These are phyloP conservation scores for Cepaea hortensis DNA, from an alignment of 2,888 invertebrate genomes.

Conservation along the genomic window DNA sequence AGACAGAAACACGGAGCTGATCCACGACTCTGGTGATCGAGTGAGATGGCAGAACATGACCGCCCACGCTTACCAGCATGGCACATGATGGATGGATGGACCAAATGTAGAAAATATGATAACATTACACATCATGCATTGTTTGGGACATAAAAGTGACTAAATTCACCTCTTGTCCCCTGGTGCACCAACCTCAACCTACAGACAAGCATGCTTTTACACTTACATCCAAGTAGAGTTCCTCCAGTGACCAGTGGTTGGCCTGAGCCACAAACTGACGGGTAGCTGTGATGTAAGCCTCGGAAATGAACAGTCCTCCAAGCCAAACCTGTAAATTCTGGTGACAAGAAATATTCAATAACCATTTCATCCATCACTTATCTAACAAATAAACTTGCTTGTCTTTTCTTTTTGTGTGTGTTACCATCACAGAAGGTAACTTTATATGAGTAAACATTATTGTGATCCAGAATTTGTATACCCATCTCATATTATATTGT, in stretches of 20 bases:
- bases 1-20: no score
- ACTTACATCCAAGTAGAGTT: slow-evolving; percentile 88
- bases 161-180: not conserved
- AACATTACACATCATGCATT: no score
- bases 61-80: no score
- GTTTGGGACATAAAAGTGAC: not conserved
- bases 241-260: slow-evolving; percentile 92
- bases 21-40: no score
- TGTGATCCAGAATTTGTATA: no score
- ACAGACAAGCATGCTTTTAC: not conserved
- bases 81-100: no score
- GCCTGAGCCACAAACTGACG: slow-evolving; percentile 93
- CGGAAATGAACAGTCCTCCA: slow-evolving; percentile 97
- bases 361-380: not conserved
- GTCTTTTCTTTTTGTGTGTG: no score
- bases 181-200: not conserved
- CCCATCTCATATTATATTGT: no score
- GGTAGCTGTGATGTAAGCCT: slow-evolving; percentile 99
- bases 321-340: slow-evolving; percentile 95
- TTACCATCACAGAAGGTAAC: no score
- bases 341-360: slow-evolving; percentile 59
- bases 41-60: no score
- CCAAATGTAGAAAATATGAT: no score
- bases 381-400: not conserved
- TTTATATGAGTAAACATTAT: no score